Base-by-base conservation (phyloP, 2,113 vertebrate species). In the Toxotes chatareus region DNA sequence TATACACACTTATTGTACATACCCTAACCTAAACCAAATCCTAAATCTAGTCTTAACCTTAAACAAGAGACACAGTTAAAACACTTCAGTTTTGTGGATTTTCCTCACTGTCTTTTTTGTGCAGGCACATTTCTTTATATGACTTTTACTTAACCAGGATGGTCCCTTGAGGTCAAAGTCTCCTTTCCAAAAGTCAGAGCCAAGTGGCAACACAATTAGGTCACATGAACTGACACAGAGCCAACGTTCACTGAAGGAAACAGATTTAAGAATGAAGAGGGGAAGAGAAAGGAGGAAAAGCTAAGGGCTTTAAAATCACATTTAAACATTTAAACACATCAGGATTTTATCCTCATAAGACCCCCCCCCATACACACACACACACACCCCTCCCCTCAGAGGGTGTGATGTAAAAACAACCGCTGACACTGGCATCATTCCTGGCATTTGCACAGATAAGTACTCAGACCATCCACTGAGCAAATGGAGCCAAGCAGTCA, bases 401-500 rank as follows among this genome's bases (percentile, higher is more conserved):
- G 3, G 36, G 62, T 11, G 61, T 76, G 73, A 82, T 51, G 66
- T 75, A 27, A 66, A 74, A 60, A 31, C 19, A 19, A 34, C 70
- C 36, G 4, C 66, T 70, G 80, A 78, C 64, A 6, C 63, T 44
- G 82, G 78, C 71, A n/a, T 62, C 38, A 1, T 23, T 72, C 55
- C 67, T 55, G 79, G 72, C 61, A 63, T 74, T 65, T 64, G 16
- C 49, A 21, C 3, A 2, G 73, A 85, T 73, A 81, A 76, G 73
- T 53, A 76, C 66, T 68, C 66, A 31, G 64, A 73, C 74, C 86
- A 63, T 47, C 82, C 67, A 19, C 77, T 61, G 75, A 65, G 74
- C 72, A 64, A 63, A 73, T 16, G 65, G 55, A 55, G 64, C 76
- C 44, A 19, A 74, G 34, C 83, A 59, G 78, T 67, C 84, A 64